Conservation (phyloP, 2,888 invertebrate species). For the Polietes domitor region DNA sequence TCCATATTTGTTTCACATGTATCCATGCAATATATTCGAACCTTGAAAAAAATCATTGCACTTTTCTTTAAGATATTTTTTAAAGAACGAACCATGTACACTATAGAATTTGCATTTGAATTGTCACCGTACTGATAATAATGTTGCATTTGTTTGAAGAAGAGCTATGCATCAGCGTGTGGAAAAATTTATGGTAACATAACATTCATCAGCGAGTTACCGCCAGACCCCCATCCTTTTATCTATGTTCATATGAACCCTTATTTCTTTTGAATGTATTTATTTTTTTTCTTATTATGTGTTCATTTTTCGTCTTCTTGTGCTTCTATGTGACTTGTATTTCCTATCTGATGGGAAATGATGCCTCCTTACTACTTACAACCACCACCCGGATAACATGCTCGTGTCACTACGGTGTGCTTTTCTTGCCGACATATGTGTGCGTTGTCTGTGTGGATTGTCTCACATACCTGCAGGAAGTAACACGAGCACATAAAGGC, state of each 20-base stretch:
- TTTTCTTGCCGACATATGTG: slow-evolving; percentile 20
- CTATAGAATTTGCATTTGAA: not conserved
- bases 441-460: slow-evolving; percentile 34
- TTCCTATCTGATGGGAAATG: slow-evolving; percentile 45
- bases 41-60: not conserved
- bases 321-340: slow-evolving; percentile 27
- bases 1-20: too few species aligned
- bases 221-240: not conserved
- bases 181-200: slow-evolving; percentile 46
- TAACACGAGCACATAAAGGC: slow-evolving; percentile 96
- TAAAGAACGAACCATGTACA: too few species aligned
- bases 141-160: not conserved
- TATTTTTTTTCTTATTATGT: not conserved
- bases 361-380: slow-evolving; percentile 15
- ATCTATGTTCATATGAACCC: slow-evolving; percentile 32
- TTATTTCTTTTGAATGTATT: slow-evolving; percentile 1
- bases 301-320: not conserved
- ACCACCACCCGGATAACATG: too few species aligned
- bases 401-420: slow-evolving; percentile 11
- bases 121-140: not conserved
- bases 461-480: slow-evolving; percentile 85
- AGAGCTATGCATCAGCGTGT: slow-evolving; percentile 15
- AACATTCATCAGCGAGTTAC: slow-evolving; percentile 25
- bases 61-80: too few species aligned
- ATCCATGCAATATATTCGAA: too few species aligned